Conservation (phyloP, 2,888 invertebrate species). For the Drosophila picticornis region DNA sequence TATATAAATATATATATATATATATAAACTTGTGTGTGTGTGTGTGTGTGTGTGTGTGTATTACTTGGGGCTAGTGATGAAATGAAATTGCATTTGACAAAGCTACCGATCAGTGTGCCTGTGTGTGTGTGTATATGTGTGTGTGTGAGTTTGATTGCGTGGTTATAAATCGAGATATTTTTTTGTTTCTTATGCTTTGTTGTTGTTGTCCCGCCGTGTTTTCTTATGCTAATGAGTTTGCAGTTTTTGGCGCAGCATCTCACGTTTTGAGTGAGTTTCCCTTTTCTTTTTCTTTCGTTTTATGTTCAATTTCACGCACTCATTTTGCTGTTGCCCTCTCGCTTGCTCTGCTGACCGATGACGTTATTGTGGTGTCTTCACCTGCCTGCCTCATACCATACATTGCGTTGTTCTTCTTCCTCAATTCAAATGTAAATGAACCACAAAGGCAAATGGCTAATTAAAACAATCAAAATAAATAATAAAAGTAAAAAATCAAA, state of each 20-base stretch:
- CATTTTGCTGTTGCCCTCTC: constrained; percentile 29
- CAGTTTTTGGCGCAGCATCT: constrained; percentile 60
- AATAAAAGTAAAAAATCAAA: constrained; percentile 33
- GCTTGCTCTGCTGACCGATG: constrained; percentile 42
- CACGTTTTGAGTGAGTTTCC: constrained; percentile 42
- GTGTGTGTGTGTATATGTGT: constrained; percentile 14
- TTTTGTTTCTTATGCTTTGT: constrained; percentile 43
- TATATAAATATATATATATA: constrained; percentile 6
- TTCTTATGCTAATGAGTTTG: constrained; percentile 75
- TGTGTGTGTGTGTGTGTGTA: constrained; percentile 16
- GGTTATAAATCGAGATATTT: constrained; percentile 47
- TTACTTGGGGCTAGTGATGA: constrained; percentile 53
- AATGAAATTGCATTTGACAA: constrained; percentile 67
- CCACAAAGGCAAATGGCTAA: constrained; percentile 44
- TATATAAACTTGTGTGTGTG: constrained; percentile 17
- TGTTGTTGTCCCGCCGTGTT: constrained; percentile 51
- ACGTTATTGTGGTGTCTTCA: constrained; percentile 64
- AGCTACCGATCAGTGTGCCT: constrained; percentile 37
- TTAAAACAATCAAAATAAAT: constrained; percentile 70
- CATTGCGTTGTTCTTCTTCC: constrained; percentile 26
- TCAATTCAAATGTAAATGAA: constrained; percentile 57
- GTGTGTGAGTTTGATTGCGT: constrained; percentile 18
- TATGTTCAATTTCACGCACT: constrained; percentile 40
- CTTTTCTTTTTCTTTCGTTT: constrained; percentile 25
- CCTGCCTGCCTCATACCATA: constrained; percentile 44